Evolutionary conservation across 2,113 vertebrate genomes (phyloP), one percentile per base, ranked within the genome.

Genomic region (Otolemur garnettii): DNA sequence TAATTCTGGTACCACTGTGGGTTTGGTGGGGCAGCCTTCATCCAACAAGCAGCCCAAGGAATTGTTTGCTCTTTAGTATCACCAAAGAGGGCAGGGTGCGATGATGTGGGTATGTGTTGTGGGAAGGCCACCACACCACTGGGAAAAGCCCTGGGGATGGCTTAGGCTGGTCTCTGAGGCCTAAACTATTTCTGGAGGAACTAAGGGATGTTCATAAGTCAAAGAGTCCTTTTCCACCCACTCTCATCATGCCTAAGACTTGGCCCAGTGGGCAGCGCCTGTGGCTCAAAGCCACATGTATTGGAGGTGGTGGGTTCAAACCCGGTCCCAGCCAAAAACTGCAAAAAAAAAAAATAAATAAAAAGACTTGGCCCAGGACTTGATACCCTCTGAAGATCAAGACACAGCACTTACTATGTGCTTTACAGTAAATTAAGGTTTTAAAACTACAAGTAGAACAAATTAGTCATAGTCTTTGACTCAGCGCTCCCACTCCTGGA

Each of bases 111-210:
- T 57, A 26, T 2, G 24, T 30, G 60, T 35, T 18, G 5, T 38
- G 30, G 86, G 42, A 50, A 10, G 35, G 62, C n/a, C 33, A 42
- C 5, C 1, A 24, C 17, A 12, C 18, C 0, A 0, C 64, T 68
- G 57, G 64, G 62, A 30, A 62, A 30, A 87, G 30, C 68, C 21
- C 0, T 11, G 53, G 60, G 62, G 68, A 30, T 10, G 19, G 38
- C 90, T 30, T 33, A 42, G 75, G 69, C 57, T 38, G 19, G 53
- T 60, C 45, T 79, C 0, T 5, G 2, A 12, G 64, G 53, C 24
- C 74, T 50, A 83, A 62, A 62, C 79, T 19, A 33, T 11, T 28
- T 78, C 38, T 7, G 2, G 59, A 26, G 33, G 28, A 38, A 22
- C 2, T 62, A 7, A n/a, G 21, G 83, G n/a, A 42, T 50, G 64